A percentile compares a stretch with the other conserved stretches of the same genome.
phyloP scores from a whole-genome alignment of 2,888 invertebrate species.

The Allygus modestus region DNA sequence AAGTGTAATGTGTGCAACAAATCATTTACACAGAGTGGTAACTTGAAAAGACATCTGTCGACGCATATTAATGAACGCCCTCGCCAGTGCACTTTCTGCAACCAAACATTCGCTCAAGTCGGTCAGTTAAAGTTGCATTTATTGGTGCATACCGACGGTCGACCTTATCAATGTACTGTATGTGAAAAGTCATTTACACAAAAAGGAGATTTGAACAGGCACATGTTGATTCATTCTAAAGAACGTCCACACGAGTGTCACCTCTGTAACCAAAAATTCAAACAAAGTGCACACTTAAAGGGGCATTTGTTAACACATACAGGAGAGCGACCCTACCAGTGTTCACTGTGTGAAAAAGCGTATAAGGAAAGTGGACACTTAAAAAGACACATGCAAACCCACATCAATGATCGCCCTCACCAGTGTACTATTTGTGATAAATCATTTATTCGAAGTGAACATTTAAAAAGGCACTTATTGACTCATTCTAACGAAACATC shows the following conservation, averaged over 20 bases:
- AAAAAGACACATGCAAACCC: slow-evolving; percentile 27
- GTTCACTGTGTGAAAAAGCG: neutral
- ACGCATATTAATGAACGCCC: slow-evolving; percentile 11
- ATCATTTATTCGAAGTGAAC: neutral
- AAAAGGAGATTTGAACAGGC: slow-evolving; percentile 19
- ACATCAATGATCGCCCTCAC: neutral
- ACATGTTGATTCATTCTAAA: slow-evolving; percentile 11
- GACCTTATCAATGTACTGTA: slow-evolving; percentile 15
- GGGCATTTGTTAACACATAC: neutral
- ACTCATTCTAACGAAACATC: slow-evolving; percentile 25
- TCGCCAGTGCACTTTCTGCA: neutral
- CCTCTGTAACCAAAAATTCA: neutral
- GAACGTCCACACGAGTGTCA: slow-evolving; percentile 18
- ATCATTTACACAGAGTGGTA: slow-evolving; percentile 10
- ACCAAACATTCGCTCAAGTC: neutral
- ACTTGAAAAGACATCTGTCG: neutral
- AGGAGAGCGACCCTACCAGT: slow-evolving; percentile 4
- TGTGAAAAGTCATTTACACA: slow-evolving; percentile 31
- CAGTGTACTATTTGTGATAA: slow-evolving; percentile 16
- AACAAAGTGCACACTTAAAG: slow-evolving; percentile 25
- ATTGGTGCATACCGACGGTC: neutral
- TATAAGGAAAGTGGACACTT: slow-evolving; percentile 32
- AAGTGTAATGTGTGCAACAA: neutral
- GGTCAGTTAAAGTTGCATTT: slow-evolving; percentile 28
- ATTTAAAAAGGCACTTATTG: slow-evolving; percentile 17